Percentiles rank a stretch among this genome's conserved stretches.
phyloP scores from a whole-genome alignment of 2,888 invertebrate genomes.

The Chloroclysta siterata region DNA sequence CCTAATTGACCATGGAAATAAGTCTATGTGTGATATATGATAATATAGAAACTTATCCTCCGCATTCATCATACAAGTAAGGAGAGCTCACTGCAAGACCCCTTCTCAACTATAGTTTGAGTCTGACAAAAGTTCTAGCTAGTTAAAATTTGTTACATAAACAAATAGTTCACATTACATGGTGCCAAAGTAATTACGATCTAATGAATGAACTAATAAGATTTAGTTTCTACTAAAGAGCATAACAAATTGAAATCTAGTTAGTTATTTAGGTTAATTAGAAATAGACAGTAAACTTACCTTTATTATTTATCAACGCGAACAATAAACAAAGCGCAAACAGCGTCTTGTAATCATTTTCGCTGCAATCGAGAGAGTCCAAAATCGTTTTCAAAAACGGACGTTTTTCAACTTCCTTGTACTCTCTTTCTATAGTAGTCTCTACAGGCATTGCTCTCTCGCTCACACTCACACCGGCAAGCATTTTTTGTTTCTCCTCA shows the following conservation, averaged over 20 bases:
- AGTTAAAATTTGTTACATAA: neutral
- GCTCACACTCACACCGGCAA: slow-evolving; percentile 56
- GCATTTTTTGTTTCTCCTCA: slow-evolving; percentile 93
- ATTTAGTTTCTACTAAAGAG: slow-evolving; percentile 28
- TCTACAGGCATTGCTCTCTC: slow-evolving; percentile 61
- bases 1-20: neutral
- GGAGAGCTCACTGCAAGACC: neutral
- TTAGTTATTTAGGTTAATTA: slow-evolving; percentile 22
- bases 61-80: neutral
- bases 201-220: slow-evolving; percentile 25
- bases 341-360: slow-evolving; percentile 97
- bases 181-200: slow-evolving; percentile 19
- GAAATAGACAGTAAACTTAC: slow-evolving; percentile 79
- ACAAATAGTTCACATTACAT: slow-evolving; percentile 7
- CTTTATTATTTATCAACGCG: slow-evolving; percentile 96
- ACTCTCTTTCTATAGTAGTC: slow-evolving; percentile 65
- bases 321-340: slow-evolving; percentile 96
- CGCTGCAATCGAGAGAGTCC: slow-evolving; percentile 93
- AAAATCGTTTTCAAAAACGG: slow-evolving; percentile 96
- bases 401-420: slow-evolving; percentile 83
- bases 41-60: no score
- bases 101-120: neutral
- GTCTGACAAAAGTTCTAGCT: neutral
- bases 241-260: slow-evolving; percentile 30
- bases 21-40: neutral